Percentiles rank a stretch among this genome's conserved stretches.
Evolutionary conservation across 2,113 vertebrate species (phyloP).

Genomic region (Dinomys branickii): DNA sequence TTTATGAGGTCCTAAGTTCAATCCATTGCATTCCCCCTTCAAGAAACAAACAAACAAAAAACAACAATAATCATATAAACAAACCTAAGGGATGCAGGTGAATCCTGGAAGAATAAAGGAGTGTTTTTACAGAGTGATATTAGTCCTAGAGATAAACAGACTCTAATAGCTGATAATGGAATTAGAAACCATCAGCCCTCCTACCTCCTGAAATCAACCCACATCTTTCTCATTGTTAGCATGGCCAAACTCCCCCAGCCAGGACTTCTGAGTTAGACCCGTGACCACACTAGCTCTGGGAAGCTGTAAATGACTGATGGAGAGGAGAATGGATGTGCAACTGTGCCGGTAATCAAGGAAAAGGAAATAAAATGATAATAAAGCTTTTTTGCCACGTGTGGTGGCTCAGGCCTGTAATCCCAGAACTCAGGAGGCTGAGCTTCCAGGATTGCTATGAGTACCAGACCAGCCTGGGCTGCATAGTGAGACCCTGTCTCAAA

Average conservation of each 20-base stretch:
- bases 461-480: background rate
- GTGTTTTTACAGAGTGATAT: background rate
- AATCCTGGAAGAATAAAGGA: background rate
- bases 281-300: background rate
- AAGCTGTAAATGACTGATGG: background rate
- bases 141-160: background rate
- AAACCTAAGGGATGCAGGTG: background rate
- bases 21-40: background rate
- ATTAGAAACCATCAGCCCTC: background rate
- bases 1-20: background rate
- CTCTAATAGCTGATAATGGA: background rate
- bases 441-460: background rate
- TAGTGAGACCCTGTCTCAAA: background rate
- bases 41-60: background rate
- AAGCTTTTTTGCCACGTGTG: background rate
- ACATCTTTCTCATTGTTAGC: background rate
- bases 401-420: background rate
- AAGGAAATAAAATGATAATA: background rate
- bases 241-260: too few relatives aligned
- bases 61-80: background rate
- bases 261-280: background rate
- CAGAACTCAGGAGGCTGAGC: background rate
- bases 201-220: background rate
- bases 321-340: background rate
- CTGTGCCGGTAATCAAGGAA: background rate